Conservation (phyloP, 2,888 invertebrate species). For the Erebia ligea region DNA sequence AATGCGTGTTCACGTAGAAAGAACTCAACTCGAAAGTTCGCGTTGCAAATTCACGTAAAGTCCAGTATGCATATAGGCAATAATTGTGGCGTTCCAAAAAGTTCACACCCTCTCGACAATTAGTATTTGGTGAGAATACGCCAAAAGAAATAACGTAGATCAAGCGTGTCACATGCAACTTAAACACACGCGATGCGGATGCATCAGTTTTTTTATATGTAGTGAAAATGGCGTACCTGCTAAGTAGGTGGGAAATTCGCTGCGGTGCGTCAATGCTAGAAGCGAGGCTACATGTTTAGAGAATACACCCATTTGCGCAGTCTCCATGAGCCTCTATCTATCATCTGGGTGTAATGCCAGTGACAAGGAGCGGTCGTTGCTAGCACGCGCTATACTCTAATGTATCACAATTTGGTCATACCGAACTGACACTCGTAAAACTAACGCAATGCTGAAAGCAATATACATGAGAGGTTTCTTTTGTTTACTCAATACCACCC, state of each 20-base stretch:
- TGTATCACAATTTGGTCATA: slow-evolving; percentile 37
- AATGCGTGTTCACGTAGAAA: background rate
- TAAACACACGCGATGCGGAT: no score
- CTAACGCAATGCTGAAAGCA: background rate
- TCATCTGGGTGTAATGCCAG: slow-evolving; percentile 20
- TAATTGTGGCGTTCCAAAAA: no score
- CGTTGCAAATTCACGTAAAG: no score
- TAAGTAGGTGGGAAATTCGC: background rate
- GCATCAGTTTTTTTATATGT: no score
- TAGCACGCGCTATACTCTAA: slow-evolving; percentile 14
- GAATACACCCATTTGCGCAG: slow-evolving; percentile 11
- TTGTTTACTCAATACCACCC: slow-evolving; percentile 6
- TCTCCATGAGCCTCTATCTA: slow-evolving; percentile 15
- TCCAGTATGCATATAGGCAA: no score
- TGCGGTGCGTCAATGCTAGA: background rate
- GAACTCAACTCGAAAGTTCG: background rate
- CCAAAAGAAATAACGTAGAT: no score
- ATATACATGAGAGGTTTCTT: background rate
- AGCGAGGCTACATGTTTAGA: background rate
- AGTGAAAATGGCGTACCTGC: no score
- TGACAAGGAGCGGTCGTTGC: slow-evolving; percentile 21
- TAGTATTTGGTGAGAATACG: no score
- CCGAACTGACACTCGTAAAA: slow-evolving; percentile 25
- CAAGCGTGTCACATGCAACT: no score
- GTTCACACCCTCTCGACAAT: no score